Percentiles rank a stretch among this genome's conserved stretches.
phyloP scores from a whole-genome alignment of 2,113 vertebrate species.

The Rhynchomys soricoides region DNA sequence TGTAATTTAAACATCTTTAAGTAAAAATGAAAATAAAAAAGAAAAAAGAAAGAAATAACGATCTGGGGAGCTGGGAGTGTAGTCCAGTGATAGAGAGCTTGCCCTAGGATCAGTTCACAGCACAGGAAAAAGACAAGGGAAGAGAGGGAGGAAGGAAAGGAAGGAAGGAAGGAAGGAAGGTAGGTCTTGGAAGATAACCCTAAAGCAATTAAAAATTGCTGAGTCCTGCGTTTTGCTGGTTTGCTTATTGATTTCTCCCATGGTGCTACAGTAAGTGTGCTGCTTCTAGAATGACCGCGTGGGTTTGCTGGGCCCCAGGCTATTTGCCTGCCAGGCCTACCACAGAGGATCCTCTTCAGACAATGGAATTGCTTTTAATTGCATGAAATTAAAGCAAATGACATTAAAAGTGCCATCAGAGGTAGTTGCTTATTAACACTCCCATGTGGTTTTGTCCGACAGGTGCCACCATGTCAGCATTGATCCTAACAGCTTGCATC shows the following conservation, averaged over 20 bases:
- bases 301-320: background rate
- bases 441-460: slow-evolving; percentile 53
- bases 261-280: background rate
- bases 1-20: background rate
- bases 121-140: background rate
- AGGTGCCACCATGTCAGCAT: slow-evolving; percentile 96
- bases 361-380: background rate
- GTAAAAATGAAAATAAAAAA: slow-evolving; percentile 14
- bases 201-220: background rate
- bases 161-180: background rate
- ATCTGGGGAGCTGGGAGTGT: background rate
- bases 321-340: background rate
- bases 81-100: background rate
- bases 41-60: slow-evolving; percentile 34
- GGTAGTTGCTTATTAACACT: slow-evolving; percentile 3
- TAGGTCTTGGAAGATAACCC: background rate
- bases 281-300: slow-evolving; percentile 16
- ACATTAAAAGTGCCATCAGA: background rate
- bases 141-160: accelerated
- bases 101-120: background rate
- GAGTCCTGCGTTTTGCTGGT: background rate
- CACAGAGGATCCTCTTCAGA: background rate
- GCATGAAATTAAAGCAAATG: slow-evolving; percentile 38
- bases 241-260: background rate
- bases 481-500: slow-evolving; percentile 95